phyloP scores from a whole-genome alignment of 1,140 invertebrate genomes.

The Drosophila azteca region DNA sequence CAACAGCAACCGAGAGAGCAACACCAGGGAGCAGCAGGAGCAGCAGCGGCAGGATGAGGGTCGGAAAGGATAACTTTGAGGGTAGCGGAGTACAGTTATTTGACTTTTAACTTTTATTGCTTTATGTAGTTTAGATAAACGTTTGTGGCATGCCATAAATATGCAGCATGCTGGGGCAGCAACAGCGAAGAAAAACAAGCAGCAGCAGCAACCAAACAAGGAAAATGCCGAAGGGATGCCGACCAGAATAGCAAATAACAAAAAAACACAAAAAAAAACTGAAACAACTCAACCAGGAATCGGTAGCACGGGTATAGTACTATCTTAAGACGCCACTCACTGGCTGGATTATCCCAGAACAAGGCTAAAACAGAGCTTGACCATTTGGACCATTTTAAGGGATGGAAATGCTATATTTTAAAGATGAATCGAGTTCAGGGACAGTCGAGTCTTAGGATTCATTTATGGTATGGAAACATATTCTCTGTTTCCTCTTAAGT shows the following conservation, averaged over 20 bases:
- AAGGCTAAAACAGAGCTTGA: too few species aligned
- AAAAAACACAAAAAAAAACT: constrained; percentile 11
- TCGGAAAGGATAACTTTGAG: constrained; percentile 47
- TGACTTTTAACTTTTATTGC: constrained; percentile 82
- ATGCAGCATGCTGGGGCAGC: constrained; percentile 51
- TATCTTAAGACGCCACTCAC: too few species aligned
- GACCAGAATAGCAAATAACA: constrained; percentile 23
- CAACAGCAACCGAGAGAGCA: constrained; percentile 43
- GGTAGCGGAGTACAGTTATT: constrained; percentile 64
- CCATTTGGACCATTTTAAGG: too few species aligned
- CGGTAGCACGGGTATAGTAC: too few species aligned
- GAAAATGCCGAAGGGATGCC: constrained; percentile 57
- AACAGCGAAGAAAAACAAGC: constrained; percentile 26
- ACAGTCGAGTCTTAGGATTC: too few species aligned
- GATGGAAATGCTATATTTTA: too few species aligned
- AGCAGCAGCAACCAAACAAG: constrained; percentile 12
- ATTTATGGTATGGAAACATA: too few species aligned
- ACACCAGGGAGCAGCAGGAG: not conserved
- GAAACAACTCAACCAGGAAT: constrained; percentile 1
- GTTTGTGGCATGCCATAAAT: constrained; percentile 81
- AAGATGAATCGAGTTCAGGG: too few species aligned
- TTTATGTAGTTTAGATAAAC: constrained; percentile 82
- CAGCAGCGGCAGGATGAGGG: too few species aligned
- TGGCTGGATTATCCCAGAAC: too few species aligned
- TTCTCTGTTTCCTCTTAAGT: not conserved